Evolutionary conservation across 2,797 vertebrate genomes (phyloP).

Genomic region (Bradypodion pumilum): DNA sequence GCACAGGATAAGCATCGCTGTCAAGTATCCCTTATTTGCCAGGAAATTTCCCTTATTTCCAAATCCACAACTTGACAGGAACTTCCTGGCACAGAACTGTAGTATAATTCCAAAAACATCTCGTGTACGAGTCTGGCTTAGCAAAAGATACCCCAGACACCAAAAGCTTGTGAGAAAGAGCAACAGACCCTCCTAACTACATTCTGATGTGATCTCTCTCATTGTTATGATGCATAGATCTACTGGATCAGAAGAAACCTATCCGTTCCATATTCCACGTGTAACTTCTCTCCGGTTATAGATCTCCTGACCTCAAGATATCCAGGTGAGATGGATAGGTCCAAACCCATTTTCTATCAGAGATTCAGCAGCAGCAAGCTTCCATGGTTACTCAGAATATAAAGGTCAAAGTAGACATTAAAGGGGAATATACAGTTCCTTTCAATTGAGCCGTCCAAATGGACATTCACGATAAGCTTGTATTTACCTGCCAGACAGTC

Average conservation of each 20-base stretch:
- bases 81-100: no score
- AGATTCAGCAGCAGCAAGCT: not conserved
- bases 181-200: not conserved
- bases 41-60: no score
- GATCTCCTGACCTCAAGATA: not conserved
- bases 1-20: no score
- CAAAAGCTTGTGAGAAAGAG: not conserved
- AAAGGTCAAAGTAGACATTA: no score
- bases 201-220: not conserved
- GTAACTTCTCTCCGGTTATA: conserved; percentile 77
- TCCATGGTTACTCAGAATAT: not conserved
- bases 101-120: no score
- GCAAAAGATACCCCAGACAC: not conserved
- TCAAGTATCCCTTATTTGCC: no score
- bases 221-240: conserved; percentile 52
- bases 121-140: not conserved
- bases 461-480: no score
- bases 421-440: no score
- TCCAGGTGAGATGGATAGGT: not conserved
- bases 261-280: conserved; percentile 77
- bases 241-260: conserved; percentile 76
- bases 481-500: no score
- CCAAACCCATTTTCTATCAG: not conserved
- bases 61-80: no score
- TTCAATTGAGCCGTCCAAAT: no score